Conservation (phyloP, 2,888 invertebrate genomes). For the Acrobeloides nanus region DNA sequence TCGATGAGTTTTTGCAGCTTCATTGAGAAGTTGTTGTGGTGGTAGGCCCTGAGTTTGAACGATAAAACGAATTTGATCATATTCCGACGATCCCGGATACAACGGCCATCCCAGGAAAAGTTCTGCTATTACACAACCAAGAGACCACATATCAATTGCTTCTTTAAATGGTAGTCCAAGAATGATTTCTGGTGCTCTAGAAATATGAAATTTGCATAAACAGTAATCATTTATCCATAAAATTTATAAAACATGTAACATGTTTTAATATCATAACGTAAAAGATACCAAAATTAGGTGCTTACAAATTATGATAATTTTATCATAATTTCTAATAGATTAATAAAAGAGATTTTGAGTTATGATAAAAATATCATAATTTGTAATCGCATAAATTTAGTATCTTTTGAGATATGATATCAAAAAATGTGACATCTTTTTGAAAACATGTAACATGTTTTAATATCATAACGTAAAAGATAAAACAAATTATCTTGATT, state of each 20-base stretch:
- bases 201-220: background rate
- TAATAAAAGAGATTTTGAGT: constrained; percentile 1
- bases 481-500: constrained; percentile 4
- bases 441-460: too few species aligned
- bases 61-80: constrained; percentile 71
- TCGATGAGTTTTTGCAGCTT: constrained; percentile 93
- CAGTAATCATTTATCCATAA: background rate
- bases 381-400: too few species aligned
- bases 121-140: constrained; percentile 98
- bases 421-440: too few species aligned
- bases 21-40: constrained; percentile 91
- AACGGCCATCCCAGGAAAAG: constrained; percentile 98
- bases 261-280: too few species aligned
- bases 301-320: too few species aligned
- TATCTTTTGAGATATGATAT: too few species aligned
- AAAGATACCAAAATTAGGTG: too few species aligned
- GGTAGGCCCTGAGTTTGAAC: constrained; percentile 93
- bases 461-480: too few species aligned
- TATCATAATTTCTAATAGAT: too few species aligned
- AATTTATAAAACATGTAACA: constrained; percentile 1
- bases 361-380: too few species aligned
- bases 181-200: constrained; percentile 81
- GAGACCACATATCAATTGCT: constrained; percentile 99
- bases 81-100: constrained; percentile 97
- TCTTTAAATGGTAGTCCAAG: constrained; percentile 96